A percentile compares a stretch with the other conserved stretches of the same genome.
These are phyloP conservation scores for Bubo bubo DNA, from an alignment of 2,113 vertebrate species.

Conservation along the genomic window DNA sequence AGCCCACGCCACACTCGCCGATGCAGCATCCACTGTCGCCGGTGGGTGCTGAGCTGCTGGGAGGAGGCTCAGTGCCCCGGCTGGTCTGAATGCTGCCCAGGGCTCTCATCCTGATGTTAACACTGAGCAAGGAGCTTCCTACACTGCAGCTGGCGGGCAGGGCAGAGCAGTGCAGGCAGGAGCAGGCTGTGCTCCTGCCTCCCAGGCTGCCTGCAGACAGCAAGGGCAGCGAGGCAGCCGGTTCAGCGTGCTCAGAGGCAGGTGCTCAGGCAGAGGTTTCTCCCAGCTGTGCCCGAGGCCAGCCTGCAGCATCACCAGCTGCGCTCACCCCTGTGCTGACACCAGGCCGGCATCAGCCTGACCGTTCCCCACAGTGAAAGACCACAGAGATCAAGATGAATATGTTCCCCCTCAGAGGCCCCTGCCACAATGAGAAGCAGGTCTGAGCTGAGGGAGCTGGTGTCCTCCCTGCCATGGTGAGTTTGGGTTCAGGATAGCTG, in stretches of 20 bases:
- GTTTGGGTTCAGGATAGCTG: not conserved
- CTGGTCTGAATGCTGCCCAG: not conserved
- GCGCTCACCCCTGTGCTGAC: rapidly evolving
- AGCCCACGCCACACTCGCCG: rapidly evolving
- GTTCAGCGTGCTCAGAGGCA: not conserved
- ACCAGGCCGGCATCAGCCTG: not conserved
- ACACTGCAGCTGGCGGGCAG: not conserved
- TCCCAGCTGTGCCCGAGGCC: not conserved
- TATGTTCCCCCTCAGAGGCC: not conserved
- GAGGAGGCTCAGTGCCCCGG: not conserved
- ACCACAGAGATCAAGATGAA: rapidly evolving
- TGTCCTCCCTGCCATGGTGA: rapidly evolving
- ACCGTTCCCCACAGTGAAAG: rapidly evolving
- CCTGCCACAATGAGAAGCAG: not conserved
- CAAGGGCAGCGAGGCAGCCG: not conserved
- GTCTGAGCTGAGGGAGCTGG: not conserved
- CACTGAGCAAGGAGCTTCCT: not conserved
- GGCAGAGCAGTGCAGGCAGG: not conserved
- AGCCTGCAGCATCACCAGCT: not conserved
- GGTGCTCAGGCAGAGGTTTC: not conserved
- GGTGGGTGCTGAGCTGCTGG: not conserved
- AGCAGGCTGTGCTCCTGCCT: not conserved
- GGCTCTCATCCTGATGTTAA: rapidly evolving
- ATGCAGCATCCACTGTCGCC: rapidly evolving
- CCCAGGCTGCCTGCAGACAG: not conserved